phyloP scores from a whole-genome alignment of 2,113 vertebrate genomes.

The Carassius auratus region DNA sequence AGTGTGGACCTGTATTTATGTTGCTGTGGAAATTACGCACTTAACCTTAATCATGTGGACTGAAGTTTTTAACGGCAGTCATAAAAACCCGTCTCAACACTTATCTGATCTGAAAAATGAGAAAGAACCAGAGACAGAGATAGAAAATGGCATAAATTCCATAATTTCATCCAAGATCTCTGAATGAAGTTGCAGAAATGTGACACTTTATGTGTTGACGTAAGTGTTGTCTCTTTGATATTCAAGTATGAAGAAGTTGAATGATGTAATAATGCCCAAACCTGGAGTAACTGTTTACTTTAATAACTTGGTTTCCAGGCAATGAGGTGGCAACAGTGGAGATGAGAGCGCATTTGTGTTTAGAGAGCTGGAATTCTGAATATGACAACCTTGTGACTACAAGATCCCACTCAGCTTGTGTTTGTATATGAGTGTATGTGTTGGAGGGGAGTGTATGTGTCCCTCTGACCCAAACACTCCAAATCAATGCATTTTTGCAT shows the following conservation, averaged over 20 bases:
- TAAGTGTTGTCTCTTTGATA: constrained; percentile 11
- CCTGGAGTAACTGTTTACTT: constrained; percentile 20
- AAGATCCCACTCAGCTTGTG: constrained; percentile 16
- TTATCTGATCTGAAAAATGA: background rate
- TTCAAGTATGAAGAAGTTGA: background rate
- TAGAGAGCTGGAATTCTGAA: constrained; percentile 5
- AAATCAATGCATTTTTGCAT: background rate
- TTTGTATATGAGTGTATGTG: constrained; percentile 25
- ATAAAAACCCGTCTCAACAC: background rate
- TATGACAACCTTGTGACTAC: constrained; percentile 12
- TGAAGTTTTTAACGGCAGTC: background rate
- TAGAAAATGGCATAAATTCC: background rate
- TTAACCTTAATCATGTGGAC: background rate
- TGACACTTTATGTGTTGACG: background rate
- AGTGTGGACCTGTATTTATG: background rate
- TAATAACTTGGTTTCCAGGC: constrained; percentile 31
- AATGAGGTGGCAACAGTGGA: background rate
- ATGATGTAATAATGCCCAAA: background rate
- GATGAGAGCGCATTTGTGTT: constrained; percentile 24
- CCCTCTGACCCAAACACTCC: background rate
- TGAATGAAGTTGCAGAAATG: background rate
- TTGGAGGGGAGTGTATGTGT: background rate
- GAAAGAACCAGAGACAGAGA: background rate
- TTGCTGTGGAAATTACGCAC: background rate
- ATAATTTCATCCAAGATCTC: background rate